A percentile compares a stretch with the other conserved stretches of the same genome.
phyloP scores from a whole-genome alignment of 2,888 invertebrate species.

The Stegana nigrithorax region DNA sequence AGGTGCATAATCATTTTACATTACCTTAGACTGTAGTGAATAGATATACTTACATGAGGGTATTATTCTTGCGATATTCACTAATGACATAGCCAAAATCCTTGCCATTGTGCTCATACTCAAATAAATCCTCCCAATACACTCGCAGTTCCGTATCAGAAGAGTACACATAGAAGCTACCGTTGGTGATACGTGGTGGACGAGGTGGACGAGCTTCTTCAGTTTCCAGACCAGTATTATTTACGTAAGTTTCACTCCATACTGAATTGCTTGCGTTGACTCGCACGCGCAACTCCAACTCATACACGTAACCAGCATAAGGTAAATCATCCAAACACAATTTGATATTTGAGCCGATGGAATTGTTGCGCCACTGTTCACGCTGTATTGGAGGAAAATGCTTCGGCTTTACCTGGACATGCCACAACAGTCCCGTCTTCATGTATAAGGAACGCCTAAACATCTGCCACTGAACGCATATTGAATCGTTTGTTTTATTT shows the following conservation, averaged over 20 bases:
- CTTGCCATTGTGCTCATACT: slow-evolving; percentile 78
- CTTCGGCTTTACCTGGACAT: slow-evolving; percentile 52
- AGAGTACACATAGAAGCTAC: slow-evolving; percentile 79
- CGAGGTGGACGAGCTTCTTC: slow-evolving; percentile 70
- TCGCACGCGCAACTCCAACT: slow-evolving; percentile 74
- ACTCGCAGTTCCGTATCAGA: slow-evolving; percentile 75
- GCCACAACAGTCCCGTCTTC: slow-evolving; percentile 55
- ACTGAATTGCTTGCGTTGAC: slow-evolving; percentile 67
- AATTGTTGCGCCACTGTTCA: slow-evolving; percentile 40
- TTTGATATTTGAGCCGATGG: slow-evolving; percentile 32
- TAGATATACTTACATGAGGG: slow-evolving; percentile 45
- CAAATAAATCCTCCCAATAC: slow-evolving; percentile 83
- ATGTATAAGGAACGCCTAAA: slow-evolving; percentile 48
- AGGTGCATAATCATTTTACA: too few species aligned
- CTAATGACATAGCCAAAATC: slow-evolving; percentile 79
- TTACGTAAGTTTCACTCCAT: slow-evolving; percentile 78
- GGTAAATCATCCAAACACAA: slow-evolving; percentile 54
- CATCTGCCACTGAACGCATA: slow-evolving; percentile 57
- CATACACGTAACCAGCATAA: slow-evolving; percentile 71
- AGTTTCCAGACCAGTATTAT: slow-evolving; percentile 76
- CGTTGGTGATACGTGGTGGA: slow-evolving; percentile 78
- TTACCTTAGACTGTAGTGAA: too few species aligned
- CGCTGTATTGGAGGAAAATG: slow-evolving; percentile 35
- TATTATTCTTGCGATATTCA: slow-evolving; percentile 51
- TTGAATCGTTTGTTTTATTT: slow-evolving; percentile 50